Evolutionary conservation across 2,888 invertebrate genomes (phyloP).

Genomic region (Pharmacophagus antenor): DNA sequence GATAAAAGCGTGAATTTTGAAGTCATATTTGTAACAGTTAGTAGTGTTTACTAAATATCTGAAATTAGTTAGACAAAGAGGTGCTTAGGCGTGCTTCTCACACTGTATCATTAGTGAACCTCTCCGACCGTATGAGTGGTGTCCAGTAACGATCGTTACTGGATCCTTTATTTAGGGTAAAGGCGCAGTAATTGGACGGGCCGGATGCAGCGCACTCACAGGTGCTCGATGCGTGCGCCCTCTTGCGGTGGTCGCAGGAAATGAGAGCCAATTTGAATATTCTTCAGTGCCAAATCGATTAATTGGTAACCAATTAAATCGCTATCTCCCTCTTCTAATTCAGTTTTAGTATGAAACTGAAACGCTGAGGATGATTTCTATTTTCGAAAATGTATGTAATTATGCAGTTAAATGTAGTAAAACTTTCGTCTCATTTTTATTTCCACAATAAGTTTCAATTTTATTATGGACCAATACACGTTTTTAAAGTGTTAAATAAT

Average conservation of each 20-base stretch:
- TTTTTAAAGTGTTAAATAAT: no score
- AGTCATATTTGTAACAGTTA: background rate
- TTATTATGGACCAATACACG: no score
- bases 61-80: conserved; percentile 19
- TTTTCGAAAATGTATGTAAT: no score
- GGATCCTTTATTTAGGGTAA: conserved; percentile 65
- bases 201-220: conserved; percentile 67
- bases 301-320: conserved; percentile 49
- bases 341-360: background rate
- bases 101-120: conserved; percentile 51
- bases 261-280: conserved; percentile 72
- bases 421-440: no score
- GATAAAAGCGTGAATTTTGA: background rate
- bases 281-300: conserved; percentile 67
- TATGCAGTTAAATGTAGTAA: no score
- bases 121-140: conserved; percentile 49
- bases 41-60: conserved; percentile 16
- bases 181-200: conserved; percentile 66
- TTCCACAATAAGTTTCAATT: no score
- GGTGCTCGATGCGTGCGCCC: conserved; percentile 67
- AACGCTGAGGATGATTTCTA: no score
- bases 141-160: conserved; percentile 58
- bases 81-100: conserved; percentile 31
- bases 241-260: conserved; percentile 63
- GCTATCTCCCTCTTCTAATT: conserved; percentile 8